Conservation (phyloP, 2,113 vertebrate genomes). For the Cnemophilus loriae region DNA sequence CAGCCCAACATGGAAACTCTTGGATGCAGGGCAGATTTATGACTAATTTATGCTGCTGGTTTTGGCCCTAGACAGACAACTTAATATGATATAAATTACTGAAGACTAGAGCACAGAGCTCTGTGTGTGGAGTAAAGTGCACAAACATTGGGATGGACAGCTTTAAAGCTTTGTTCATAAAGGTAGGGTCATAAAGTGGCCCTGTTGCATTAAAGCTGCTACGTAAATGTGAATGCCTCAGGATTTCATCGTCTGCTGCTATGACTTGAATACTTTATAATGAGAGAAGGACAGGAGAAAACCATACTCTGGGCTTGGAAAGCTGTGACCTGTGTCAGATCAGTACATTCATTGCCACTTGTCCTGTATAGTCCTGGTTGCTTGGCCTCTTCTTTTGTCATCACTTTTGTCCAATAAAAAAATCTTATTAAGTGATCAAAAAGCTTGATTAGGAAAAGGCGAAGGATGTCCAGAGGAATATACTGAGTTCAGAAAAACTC, state of each 20-base stretch:
- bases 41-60: neutral
- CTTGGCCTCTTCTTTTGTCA: neutral
- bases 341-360: neutral
- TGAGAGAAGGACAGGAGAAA: neutral
- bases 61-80: neutral
- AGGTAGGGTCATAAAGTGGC: neutral
- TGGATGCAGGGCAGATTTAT: neutral
- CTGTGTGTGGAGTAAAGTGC: neutral
- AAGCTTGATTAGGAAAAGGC: neutral
- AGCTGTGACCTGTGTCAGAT: neutral
- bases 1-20: neutral
- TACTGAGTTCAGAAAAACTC: neutral
- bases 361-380: neutral
- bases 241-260: neutral
- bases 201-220: neutral
- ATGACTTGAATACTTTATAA: neutral
- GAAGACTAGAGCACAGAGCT: neutral
- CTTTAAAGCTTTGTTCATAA: neutral
- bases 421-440: neutral
- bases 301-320: neutral
- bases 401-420: neutral
- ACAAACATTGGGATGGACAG: neutral
- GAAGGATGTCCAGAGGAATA: neutral
- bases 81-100: neutral
- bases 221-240: neutral